A percentile compares a stretch with the other conserved stretches of the same genome.
Evolutionary conservation across 2,888 invertebrate genomes (phyloP).

Genomic region (Holacanthella duospinosa): DNA sequence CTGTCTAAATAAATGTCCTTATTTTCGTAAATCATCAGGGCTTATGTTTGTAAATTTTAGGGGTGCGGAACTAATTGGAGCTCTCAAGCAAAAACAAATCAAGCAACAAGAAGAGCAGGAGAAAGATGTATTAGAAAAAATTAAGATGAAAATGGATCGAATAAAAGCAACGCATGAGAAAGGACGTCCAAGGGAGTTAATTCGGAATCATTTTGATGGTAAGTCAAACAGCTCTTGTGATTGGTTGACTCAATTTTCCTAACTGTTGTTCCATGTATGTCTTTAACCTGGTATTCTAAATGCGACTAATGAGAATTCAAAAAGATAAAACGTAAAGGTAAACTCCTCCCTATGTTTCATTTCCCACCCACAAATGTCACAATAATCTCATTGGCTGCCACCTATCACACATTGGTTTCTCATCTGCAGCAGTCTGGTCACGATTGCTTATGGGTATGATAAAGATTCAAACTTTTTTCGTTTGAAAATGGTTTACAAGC

Average conservation of each 20-base stretch:
- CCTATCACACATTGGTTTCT: too few species aligned
- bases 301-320: not conserved
- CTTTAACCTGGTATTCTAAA: too few species aligned
- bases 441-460: too few species aligned
- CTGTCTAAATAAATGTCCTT: not conserved
- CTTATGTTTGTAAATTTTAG: slow-evolving; percentile 42
- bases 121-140: slow-evolving; percentile 72
- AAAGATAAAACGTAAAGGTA: slow-evolving; percentile 6
- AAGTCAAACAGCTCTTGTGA: slow-evolving; percentile 45
- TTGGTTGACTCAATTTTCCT: not conserved
- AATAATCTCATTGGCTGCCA: too few species aligned
- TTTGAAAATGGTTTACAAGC: too few species aligned
- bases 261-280: not conserved
- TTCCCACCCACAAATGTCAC: too few species aligned
- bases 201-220: slow-evolving; percentile 69
- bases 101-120: slow-evolving; percentile 77
- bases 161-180: slow-evolving; percentile 85
- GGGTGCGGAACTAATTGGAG: slow-evolving; percentile 91
- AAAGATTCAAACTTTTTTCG: too few species aligned
- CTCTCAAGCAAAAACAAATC: slow-evolving; percentile 79
- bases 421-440: too few species aligned
- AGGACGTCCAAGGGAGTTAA: slow-evolving; percentile 55
- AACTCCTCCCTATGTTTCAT: too few species aligned
- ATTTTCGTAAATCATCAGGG: not conserved
- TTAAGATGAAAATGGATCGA: slow-evolving; percentile 90